phyloP scores from a whole-genome alignment of 2,797 vertebrate genomes.

The Tinamus major region DNA sequence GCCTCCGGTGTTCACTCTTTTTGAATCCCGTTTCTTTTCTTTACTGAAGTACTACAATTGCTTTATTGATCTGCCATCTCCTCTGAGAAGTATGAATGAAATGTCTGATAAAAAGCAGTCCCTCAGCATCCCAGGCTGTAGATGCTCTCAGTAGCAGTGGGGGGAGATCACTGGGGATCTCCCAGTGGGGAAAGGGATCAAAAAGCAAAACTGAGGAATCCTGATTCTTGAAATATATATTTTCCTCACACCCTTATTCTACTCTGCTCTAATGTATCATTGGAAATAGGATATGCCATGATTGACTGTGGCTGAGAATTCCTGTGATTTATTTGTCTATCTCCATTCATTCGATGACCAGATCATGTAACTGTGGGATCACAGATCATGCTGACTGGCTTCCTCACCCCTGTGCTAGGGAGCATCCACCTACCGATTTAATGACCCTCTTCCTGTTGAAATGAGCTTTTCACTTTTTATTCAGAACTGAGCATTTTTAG shows the following conservation, averaged over 20 bases:
- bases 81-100: not conserved
- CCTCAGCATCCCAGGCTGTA: not conserved
- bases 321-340: not conserved
- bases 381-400: not conserved
- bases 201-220: not conserved
- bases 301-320: not conserved
- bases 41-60: not conserved
- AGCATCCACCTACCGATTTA: not conserved
- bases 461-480: not conserved
- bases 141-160: not conserved
- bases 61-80: not conserved
- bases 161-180: no score
- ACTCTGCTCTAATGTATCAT: rapidly evolving
- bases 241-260: not conserved
- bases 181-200: not conserved
- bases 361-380: not conserved
- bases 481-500: not conserved
- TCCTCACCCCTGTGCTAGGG: not conserved
- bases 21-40: not conserved
- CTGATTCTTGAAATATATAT: not conserved
- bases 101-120: not conserved
- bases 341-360: rapidly evolving
- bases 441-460: not conserved
- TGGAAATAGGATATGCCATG: not conserved
- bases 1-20: not conserved